A percentile compares a stretch with the other conserved stretches of the same genome.
Evolutionary conservation across 2,113 vertebrate species (phyloP).

Genomic region (Bagarius yarrelli): DNA sequence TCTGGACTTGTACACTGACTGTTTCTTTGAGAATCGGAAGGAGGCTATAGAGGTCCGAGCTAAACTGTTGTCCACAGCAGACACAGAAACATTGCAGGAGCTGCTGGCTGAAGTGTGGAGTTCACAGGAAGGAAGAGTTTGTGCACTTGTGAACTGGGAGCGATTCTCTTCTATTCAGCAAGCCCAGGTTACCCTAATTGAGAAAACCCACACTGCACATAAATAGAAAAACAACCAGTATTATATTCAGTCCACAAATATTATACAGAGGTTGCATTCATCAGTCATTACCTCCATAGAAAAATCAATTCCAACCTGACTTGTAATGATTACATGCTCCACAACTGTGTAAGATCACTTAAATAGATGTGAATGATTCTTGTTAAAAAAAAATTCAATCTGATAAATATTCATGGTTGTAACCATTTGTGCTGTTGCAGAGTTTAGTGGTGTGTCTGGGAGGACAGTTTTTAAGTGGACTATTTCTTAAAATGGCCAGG

Average conservation of each 20-base stretch:
- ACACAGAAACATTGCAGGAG: slow-evolving; percentile 68
- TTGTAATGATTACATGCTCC: not conserved
- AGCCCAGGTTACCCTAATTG: slow-evolving; percentile 75
- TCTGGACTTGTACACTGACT: slow-evolving; percentile 88
- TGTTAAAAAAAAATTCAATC: not conserved
- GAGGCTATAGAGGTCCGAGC: slow-evolving; percentile 75
- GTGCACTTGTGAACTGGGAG: slow-evolving; percentile 85
- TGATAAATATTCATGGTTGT: not conserved
- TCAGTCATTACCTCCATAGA: not conserved
- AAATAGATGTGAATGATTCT: not conserved
- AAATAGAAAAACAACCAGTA: not conserved
- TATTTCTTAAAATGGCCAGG: slow-evolving; percentile 77
- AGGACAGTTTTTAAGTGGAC: slow-evolving; percentile 80
- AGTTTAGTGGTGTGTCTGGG: slow-evolving; percentile 86
- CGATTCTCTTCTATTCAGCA: slow-evolving; percentile 85
- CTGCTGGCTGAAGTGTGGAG: slow-evolving; percentile 79
- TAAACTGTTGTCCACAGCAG: slow-evolving; percentile 70
- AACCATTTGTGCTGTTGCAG: slow-evolving; percentile 56
- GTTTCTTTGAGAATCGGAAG: slow-evolving; percentile 83
- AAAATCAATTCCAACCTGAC: not conserved
- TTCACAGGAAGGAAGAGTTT: slow-evolving; percentile 78
- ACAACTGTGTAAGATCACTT: not conserved
- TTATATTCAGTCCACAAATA: not conserved
- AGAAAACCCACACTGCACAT: not conserved
- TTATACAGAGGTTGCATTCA: not conserved